Evolutionary conservation across 1,140 invertebrate genomes (phyloP), one percentile per base, ranked within the genome.

Genomic region (Liolophura sinensis): DNA sequence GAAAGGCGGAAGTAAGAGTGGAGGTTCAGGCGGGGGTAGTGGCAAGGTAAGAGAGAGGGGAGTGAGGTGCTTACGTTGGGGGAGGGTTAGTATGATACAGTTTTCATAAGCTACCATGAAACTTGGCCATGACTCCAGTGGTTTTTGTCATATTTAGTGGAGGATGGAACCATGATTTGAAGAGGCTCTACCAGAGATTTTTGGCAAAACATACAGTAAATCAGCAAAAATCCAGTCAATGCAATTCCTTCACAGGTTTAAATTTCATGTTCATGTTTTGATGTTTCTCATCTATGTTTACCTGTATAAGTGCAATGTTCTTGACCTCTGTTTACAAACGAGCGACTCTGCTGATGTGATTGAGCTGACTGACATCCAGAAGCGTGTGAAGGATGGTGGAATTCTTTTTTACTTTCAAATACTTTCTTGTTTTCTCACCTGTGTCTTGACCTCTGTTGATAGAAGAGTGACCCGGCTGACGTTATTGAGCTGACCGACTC

Each of bases 381-480:
- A n/a, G n/a, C n/a, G n/a, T n/a, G n/a, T 98, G 61, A 88, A 95
- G 95, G 94, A 79, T 99, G 59, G 94, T 99, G 6, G 96, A 98
- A 83, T 99, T 99, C 87, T 98, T 91, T n/a, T n/a, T n/a, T n/a
- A n/a, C n/a, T n/a, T n/a, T 60, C 40, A 49, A 25, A 59, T 31
- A 16, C 20, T 68, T 68, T 27, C 20, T 65, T 40, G n/a, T n/a
- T n/a, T n/a, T n/a, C n/a, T n/a, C n/a, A n/a, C n/a, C n/a, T n/a
- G n/a, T n/a, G n/a, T 9, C 31, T 40, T 40, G 31, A 40, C 31
- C 31, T 5, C 31, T 40, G 31, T 40, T 24, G 55, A 22, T 48
- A 69, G 62, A 57, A 70, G 46, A 86, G 84, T 64, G 87, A 88
- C 78, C 82, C 82, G 20, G 89, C 90, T 71, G 93, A 95, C 84